These are phyloP conservation scores for Patella depressa DNA, from an alignment of 2,888 invertebrate species.

Conservation along the genomic window DNA sequence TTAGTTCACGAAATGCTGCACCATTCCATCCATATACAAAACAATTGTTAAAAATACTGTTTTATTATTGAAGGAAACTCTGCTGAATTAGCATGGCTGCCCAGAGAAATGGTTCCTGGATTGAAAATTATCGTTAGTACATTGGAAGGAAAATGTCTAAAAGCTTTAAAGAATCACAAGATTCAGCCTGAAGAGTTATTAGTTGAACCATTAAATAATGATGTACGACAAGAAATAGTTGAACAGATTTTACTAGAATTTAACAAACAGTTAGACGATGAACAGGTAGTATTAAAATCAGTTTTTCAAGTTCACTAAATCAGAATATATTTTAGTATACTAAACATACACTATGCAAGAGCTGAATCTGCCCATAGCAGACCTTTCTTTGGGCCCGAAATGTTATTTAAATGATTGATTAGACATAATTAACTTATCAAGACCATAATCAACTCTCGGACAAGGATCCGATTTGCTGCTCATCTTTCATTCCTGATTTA, in stretches of 20 bases:
- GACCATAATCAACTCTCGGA: no score
- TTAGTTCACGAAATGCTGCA: no score
- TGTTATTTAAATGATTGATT: no score
- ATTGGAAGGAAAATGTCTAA: conserved; percentile 43
- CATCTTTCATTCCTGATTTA: no score
- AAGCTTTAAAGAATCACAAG: conserved; percentile 33
- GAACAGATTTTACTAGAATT: conserved; percentile 40
- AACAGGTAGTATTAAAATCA: conserved; percentile 36
- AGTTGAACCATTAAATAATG: conserved; percentile 39
- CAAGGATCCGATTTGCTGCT: no score
- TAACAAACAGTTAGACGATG: conserved; percentile 46
- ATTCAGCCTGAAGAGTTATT: conserved; percentile 31
- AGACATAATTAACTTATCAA: no score
- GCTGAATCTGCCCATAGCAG: no score
- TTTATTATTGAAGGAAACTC: conserved; percentile 34
- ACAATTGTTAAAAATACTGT: background rate
- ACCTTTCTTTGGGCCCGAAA: no score
- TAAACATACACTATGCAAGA: no score
- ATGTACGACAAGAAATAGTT: conserved; percentile 41
- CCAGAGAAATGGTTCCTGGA: conserved; percentile 37
- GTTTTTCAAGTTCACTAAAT: no score
- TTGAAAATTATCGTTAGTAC: conserved; percentile 48
- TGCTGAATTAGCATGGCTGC: conserved; percentile 44
- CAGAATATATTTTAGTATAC: no score
- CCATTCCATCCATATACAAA: no score